phyloP scores from a whole-genome alignment of 2,797 vertebrate genomes.

The Crax fasciolata region DNA sequence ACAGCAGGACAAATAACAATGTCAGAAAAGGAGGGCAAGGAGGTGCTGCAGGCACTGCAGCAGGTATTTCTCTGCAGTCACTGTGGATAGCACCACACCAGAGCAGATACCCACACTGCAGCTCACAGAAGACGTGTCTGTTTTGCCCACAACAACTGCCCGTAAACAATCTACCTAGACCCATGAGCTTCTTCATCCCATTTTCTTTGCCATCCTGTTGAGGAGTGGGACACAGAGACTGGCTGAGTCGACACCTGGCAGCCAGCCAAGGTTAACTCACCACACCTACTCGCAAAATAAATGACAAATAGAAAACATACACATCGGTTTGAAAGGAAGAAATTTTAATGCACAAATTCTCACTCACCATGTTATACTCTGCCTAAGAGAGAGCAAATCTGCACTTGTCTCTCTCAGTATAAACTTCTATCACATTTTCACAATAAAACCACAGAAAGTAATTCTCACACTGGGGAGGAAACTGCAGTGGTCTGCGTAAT shows the following conservation, averaged over 20 bases:
- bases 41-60: background rate
- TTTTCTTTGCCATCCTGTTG: background rate
- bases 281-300: background rate
- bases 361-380: background rate
- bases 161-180: background rate
- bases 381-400: background rate
- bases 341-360: slow-evolving; percentile 52
- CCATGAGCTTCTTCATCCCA: fast-evolving
- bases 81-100: fast-evolving
- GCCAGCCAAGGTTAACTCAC: background rate
- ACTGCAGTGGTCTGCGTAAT: background rate
- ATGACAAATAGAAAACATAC: background rate
- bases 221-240: background rate
- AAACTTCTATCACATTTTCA: background rate
- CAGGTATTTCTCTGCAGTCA: background rate
- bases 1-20: background rate
- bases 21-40: background rate
- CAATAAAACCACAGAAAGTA: background rate
- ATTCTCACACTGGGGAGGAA: background rate
- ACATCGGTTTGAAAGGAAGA: background rate
- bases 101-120: background rate
- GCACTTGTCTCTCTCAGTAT: background rate
- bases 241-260: background rate
- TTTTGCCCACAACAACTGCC: background rate
- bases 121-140: background rate